A percentile compares a stretch with the other conserved stretches of the same genome.
phyloP scores from a whole-genome alignment of 2,797 vertebrate species.

The Acanthiza pusilla region DNA sequence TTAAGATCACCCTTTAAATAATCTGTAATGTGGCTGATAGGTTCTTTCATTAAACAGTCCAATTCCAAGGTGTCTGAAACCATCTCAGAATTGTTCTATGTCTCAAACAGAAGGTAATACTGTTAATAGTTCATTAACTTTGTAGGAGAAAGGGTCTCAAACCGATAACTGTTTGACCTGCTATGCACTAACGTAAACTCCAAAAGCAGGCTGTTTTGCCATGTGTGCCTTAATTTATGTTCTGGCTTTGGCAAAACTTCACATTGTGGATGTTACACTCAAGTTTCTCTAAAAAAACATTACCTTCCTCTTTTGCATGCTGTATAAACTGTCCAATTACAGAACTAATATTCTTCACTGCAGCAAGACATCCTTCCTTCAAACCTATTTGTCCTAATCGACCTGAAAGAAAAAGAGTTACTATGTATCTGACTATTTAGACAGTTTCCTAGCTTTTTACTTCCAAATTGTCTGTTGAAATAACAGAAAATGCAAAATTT shows the following conservation, averaged over 20 bases:
- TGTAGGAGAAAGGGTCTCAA: neutral
- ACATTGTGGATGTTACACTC: neutral
- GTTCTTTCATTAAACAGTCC: neutral
- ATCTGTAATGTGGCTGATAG: neutral
- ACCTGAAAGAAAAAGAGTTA: constrained; percentile 71
- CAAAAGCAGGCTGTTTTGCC: neutral
- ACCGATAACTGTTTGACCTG: neutral
- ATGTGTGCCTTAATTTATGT: neutral
- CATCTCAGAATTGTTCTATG: neutral
- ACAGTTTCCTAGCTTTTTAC: neutral
- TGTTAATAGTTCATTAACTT: neutral
- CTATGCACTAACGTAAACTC: neutral
- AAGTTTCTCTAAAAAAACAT: neutral
- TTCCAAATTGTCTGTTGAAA: neutral
- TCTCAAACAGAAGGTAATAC: neutral
- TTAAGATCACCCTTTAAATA: neutral
- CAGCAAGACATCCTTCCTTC: constrained; percentile 80
- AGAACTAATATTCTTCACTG: constrained; percentile 83
- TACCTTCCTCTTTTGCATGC: constrained; percentile 91
- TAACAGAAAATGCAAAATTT: neutral
- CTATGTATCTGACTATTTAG: neutral
- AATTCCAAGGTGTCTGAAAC: neutral
- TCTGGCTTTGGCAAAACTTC: neutral
- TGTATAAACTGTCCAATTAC: constrained; percentile 87
- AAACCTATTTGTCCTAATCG: constrained; percentile 86